Conservation (phyloP, 2,113 vertebrate species). For the Ptilonorhynchus violaceus region DNA sequence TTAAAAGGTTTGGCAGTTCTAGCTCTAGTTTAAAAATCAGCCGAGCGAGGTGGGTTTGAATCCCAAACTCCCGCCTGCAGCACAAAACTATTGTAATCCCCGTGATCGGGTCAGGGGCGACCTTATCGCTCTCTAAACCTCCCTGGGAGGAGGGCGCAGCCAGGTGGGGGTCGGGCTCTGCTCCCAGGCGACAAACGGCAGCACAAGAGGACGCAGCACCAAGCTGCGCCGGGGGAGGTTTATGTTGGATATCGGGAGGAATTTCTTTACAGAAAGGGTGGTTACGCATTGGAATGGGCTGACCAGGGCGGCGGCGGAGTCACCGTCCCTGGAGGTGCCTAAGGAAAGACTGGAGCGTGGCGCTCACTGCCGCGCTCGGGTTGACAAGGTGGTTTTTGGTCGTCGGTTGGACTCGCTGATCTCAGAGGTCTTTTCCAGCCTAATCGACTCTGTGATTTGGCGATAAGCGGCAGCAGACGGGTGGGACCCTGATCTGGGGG, state of each 20-base stretch:
- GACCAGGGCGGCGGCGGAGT: too few relatives aligned
- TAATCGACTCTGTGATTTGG: neutral
- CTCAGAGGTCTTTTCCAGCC: neutral
- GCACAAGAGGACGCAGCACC: neutral
- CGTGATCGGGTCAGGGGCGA: neutral
- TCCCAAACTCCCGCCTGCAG: neutral
- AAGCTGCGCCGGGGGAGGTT: neutral
- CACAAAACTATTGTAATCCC: neutral
- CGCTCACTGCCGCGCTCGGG: accelerated
- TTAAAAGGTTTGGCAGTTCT: neutral
- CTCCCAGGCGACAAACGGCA: too few relatives aligned
- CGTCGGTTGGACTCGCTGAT: neutral
- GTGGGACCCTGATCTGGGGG: neutral
- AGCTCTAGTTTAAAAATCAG: accelerated
- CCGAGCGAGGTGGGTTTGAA: accelerated
- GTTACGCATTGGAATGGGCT: neutral
- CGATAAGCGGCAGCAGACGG: neutral
- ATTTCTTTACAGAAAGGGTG: neutral
- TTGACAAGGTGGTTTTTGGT: neutral
- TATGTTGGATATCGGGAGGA: neutral
- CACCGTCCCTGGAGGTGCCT: too few relatives aligned
- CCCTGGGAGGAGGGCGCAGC: neutral
- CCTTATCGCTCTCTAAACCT: neutral
- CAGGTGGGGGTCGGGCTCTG: neutral
- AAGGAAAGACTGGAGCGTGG: neutral